Conservation (phyloP, 2,113 vertebrate genomes). For the Microcebus tavaratra region DNA sequence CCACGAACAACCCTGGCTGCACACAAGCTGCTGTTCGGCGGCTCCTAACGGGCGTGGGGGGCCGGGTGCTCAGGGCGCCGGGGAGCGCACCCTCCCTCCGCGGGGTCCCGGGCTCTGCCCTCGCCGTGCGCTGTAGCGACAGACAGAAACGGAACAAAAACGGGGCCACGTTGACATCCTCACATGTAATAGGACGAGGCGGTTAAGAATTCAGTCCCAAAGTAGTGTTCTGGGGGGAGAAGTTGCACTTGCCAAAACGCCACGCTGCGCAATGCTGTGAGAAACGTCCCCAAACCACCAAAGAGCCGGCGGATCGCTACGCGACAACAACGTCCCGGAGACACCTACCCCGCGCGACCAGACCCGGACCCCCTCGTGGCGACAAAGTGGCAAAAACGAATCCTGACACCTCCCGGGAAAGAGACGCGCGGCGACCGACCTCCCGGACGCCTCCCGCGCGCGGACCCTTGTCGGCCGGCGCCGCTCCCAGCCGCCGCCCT, state of each 20-base stretch:
- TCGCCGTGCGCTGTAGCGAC: background rate
- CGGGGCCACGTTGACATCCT: background rate
- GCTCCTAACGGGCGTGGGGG: background rate
- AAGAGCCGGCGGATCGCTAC: too few species aligned
- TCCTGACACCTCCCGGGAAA: background rate
- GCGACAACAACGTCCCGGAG: too few species aligned
- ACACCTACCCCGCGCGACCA: background rate
- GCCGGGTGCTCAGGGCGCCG: too few species aligned
- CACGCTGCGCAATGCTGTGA: background rate
- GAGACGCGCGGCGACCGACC: background rate
- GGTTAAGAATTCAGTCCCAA: background rate
- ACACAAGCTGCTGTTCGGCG: background rate
- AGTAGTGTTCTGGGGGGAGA: background rate
- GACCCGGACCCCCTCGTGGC: accelerated
- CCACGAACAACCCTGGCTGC: background rate
- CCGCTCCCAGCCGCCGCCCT: too few species aligned
- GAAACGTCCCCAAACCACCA: background rate
- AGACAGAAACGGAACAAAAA: background rate
- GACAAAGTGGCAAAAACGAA: background rate
- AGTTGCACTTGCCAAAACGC: background rate
- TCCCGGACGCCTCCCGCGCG: too few species aligned
- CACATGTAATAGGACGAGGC: background rate
- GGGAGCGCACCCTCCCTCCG: too few species aligned
- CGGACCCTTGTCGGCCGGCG: too few species aligned
- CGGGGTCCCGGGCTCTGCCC: background rate